phyloP scores from a whole-genome alignment of 2,888 invertebrate genomes.

The Caradrina kadenii region DNA sequence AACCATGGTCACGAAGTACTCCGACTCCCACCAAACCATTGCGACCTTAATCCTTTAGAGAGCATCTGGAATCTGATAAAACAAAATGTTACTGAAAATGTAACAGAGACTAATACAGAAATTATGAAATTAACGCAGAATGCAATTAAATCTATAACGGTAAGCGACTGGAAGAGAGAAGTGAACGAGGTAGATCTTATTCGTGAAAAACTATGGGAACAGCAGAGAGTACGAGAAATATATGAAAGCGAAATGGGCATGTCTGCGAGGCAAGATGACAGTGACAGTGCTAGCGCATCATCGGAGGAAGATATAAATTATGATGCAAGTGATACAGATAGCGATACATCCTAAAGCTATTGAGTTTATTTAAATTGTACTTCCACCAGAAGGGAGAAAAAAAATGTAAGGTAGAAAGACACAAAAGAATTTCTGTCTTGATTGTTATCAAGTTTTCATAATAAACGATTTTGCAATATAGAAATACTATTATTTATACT shows the following conservation, averaged over 20 bases:
- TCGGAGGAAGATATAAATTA: background rate
- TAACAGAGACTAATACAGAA: background rate
- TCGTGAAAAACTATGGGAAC: background rate
- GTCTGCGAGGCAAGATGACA: background rate
- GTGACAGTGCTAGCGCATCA: background rate
- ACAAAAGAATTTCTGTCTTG: too few species aligned
- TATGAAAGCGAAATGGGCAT: background rate
- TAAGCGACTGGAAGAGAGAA: background rate
- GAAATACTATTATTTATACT: too few species aligned
- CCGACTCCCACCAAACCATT: too few species aligned
- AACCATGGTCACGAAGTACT: background rate
- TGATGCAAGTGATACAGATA: background rate
- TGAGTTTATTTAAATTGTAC: background rate
- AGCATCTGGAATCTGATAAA: too few species aligned
- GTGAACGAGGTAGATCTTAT: background rate
- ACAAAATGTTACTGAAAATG: too few species aligned
- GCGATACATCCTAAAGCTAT: background rate
- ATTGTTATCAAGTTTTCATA: too few species aligned
- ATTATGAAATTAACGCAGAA: background rate
- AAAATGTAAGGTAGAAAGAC: too few species aligned
- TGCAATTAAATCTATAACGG: background rate
- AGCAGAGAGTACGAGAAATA: background rate
- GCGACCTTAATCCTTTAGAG: too few species aligned
- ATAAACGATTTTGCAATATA: too few species aligned
- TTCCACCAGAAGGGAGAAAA: too few species aligned